Conservation (phyloP, 2,888 invertebrate genomes). For the Drosophila kambysellisi region DNA sequence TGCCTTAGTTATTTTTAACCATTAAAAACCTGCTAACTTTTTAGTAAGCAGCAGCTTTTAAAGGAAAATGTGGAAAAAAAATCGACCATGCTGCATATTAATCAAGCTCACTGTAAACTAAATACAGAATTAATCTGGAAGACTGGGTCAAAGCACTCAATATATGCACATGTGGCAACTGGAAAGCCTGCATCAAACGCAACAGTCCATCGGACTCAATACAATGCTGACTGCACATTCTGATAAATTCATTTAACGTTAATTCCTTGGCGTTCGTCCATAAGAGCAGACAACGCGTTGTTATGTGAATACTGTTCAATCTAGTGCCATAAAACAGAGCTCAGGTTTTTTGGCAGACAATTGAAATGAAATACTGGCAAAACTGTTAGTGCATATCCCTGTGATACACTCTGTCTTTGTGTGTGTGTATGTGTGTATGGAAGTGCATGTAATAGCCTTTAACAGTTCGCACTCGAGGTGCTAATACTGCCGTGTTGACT, state of each 20-base stretch:
- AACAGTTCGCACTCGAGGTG: constrained; percentile 65
- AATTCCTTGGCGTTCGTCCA: constrained; percentile 35
- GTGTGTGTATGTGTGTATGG: neutral
- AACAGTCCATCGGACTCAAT: neutral
- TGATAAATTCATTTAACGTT: constrained; percentile 29
- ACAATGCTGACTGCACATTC: constrained; percentile 30
- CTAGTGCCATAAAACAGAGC: neutral
- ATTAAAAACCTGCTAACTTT: neutral
- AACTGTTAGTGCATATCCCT: constrained; percentile 8
- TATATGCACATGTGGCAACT: neutral
- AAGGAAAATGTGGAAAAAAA: neutral
- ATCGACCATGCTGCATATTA: neutral
- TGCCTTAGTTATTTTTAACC: neutral
- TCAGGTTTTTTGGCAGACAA: constrained; percentile 39
- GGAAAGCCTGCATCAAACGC: constrained; percentile 13
- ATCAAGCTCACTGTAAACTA: neutral
- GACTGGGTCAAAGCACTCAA: neutral
- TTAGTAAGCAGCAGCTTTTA: neutral
- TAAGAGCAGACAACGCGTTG: constrained; percentile 20
- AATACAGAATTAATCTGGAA: neutral
- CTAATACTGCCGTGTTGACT: constrained; percentile 66
- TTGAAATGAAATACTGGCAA: constrained; percentile 47
- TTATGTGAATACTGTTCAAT: constrained; percentile 24
- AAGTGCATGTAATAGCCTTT: constrained; percentile 71
- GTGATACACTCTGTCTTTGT: neutral